Base-by-base conservation (phyloP, 2,888 invertebrate species). In the Lepidocyrtinus sp. region DNA sequence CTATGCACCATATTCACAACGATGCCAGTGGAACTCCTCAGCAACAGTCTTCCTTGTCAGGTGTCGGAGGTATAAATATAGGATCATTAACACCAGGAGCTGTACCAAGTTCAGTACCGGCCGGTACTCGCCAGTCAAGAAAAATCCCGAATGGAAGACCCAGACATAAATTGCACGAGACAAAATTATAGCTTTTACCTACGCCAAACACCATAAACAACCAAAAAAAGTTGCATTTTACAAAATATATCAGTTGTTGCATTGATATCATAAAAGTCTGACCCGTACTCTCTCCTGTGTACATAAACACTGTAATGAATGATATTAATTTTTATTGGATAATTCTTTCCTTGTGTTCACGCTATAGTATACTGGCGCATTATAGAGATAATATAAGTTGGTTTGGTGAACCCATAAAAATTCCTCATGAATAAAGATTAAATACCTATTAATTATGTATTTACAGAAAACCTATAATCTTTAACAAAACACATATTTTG, bases 91-190 rank as follows among this genome's bases (percentile, higher is more conserved):
- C 64, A 26, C 15, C 63, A n/a, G 63, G 24, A 19, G 67, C 24
- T 5, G 62, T 7, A 21, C 22, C 9, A 5, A 3, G n/a, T 46
- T 65, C 81, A 17, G 70, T 71, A n/a, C 17, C 27, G 7, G 64
- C 61, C 69, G 7, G 22, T 45, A 65, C 64, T 46, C 69, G 75
- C 36, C 71, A 71, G 50, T 75, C 75, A 26, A 72, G 76, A 65
- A 77, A 76, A 64, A 50, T 62, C 46, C 73, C 46, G 15, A 75
- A 75, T 45, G 59, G 50, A 2, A 63, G 82, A 62, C 80, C 82
- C n/a, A 75, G 81, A 75, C 71, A 81, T 77, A 83, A 78, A 79
- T 81, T 83, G 69, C 85, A 84, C 45, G 86, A 86, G 70, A 86
- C 86, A 1, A 86, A 86, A 80, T 83, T 86, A 79, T 86, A 84